Evolutionary conservation across 2,113 vertebrate genomes (phyloP), one percentile per base, ranked within the genome.

Genomic region (Rhadina sibilatrix): DNA sequence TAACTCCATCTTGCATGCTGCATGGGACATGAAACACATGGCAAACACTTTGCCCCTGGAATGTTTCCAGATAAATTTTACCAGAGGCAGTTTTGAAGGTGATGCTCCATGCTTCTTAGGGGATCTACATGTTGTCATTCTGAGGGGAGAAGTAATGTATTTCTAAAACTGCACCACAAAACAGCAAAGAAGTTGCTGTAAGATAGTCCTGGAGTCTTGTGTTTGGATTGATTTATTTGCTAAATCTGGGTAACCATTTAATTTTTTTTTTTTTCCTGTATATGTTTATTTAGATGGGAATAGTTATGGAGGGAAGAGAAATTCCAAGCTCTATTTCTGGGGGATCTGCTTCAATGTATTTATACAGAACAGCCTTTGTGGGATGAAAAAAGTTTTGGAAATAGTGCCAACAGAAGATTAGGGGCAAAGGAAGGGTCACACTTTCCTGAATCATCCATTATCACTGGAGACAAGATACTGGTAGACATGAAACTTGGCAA

Each of bases 1-100:
- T 92, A 96, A 76, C 66, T 94, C 49, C 64, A 50, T 89, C 77
- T 89, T 0, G 0, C 69, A 84, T 78, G 53, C 72, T 91, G 72
- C 83, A 90, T 84, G 46, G 88, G 72, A 96, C 92, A 79, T 89
- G 88, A 96, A 96, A 96, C 86, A 96, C 80, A 93, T 38, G 8
- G 85, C 71, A 89, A 92, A 80, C 46, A 59, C 89, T 96, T 92
- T 87, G 46, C 61, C 65, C 35, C 64, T 94, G 94, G 88, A 93
- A 77, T 20, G n/a, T 35, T 79, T 92, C 94, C 92, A 96, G 76
- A 57, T 87, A 87, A 63, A n/a, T n/a, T 81, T 89, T 69, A 79
- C 93, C 72, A 90, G 69, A 86, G 72, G 86, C 92, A 69, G 60
- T 94, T 93, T 84, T 92, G 69, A 89, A 90, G 80, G 83, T 93